A percentile compares a stretch with the other conserved stretches of the same genome.
These are phyloP conservation scores for Erebia ligea DNA, from an alignment of 2,888 invertebrate genomes.

Conservation along the genomic window DNA sequence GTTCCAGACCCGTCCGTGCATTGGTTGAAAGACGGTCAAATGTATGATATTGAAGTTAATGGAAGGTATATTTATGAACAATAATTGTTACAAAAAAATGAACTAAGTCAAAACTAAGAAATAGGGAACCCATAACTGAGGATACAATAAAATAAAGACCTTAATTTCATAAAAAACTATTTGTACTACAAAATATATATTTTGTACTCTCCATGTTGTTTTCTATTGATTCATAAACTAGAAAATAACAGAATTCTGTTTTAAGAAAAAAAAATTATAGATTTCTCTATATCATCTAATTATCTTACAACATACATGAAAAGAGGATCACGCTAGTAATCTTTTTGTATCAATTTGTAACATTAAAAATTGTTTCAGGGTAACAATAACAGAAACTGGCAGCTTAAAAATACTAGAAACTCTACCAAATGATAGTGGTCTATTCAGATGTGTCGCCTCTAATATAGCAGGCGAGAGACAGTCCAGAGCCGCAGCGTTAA, in stretches of 20 bases:
- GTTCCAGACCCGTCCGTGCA: constrained; percentile 96
- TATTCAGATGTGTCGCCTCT: constrained; percentile 95
- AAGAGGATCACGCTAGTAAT: background rate
- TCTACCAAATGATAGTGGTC: constrained; percentile 93
- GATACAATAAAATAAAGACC: too few relatives aligned
- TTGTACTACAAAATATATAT: too few relatives aligned
- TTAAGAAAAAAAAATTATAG: too few relatives aligned
- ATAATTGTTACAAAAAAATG: background rate
- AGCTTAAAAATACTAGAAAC: constrained; percentile 96
- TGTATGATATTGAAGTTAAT: constrained; percentile 84
- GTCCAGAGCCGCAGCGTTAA: constrained; percentile 90
- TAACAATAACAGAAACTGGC: constrained; percentile 93
- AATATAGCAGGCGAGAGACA: constrained; percentile 95
- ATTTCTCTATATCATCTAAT: too few relatives aligned
- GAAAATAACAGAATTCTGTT: too few relatives aligned
- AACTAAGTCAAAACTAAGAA: too few relatives aligned
- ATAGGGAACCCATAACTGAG: too few relatives aligned
- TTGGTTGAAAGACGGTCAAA: constrained; percentile 92
- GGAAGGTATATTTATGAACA: constrained; percentile 75
- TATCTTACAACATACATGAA: background rate
- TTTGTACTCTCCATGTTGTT: too few relatives aligned
- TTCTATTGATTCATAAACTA: too few relatives aligned
- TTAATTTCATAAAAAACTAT: too few relatives aligned
- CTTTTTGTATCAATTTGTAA: background rate
- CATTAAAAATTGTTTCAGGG: constrained; percentile 68